These are phyloP conservation scores for Ernsta delagoae DNA, from an alignment of 2,888 invertebrate genomes.

Conservation along the genomic window DNA sequence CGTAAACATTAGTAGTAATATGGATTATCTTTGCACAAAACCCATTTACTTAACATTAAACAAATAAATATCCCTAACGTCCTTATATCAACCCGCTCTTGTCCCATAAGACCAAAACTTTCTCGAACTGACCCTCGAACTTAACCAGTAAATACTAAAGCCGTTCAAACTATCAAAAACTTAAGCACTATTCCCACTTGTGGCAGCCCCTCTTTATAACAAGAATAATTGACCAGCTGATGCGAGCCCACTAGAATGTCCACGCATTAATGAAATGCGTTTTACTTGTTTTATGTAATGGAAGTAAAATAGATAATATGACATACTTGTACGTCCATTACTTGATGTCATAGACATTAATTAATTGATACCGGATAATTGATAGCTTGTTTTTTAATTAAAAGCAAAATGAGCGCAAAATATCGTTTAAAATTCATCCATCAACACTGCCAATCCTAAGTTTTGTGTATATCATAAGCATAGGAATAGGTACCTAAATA, in stretches of 20 bases:
- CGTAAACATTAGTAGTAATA: not conserved
- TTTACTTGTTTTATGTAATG: conserved; percentile 37
- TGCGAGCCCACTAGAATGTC: conserved; percentile 48
- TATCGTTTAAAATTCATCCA: not conserved
- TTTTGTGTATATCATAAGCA: no score
- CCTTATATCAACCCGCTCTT: conserved; percentile 44
- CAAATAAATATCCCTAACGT: conserved; percentile 42
- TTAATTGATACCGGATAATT: conserved; percentile 10
- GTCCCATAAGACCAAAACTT: conserved; percentile 66
- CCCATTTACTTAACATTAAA: conserved; percentile 17
- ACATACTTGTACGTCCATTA: conserved; percentile 10
- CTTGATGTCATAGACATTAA: conserved; percentile 9
- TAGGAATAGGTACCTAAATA: not conserved
- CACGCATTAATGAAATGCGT: conserved; percentile 55
- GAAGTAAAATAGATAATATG: conserved; percentile 19
- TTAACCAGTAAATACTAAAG: conserved; percentile 82
- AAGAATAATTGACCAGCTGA: conserved; percentile 59
- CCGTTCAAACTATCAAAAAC: conserved; percentile 83
- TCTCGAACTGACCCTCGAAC: conserved; percentile 74
- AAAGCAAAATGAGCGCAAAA: conserved; percentile 1
- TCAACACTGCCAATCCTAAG: not conserved
- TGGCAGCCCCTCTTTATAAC: conserved; percentile 66
- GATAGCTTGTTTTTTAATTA: not conserved
- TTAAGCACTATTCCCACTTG: conserved; percentile 74
- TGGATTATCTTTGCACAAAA: not conserved